Percentiles rank a stretch among this genome's conserved stretches.
Evolutionary conservation across 2,888 invertebrate genomes (phyloP).

Genomic region (Troilus luridus): DNA sequence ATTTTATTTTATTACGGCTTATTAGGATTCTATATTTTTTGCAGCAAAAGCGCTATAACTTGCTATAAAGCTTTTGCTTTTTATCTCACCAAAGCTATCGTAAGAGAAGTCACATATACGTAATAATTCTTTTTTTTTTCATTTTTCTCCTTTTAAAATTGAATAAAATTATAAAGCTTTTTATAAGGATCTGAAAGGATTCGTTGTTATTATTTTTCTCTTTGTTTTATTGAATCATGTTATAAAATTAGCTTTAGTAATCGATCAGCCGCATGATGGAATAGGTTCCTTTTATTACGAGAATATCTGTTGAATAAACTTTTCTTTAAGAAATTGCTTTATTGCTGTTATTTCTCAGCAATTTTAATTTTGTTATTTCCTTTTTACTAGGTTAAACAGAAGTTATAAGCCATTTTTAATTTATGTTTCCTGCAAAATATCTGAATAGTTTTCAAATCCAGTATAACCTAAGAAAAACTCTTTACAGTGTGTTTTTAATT

Average conservation of each 20-base stretch:
- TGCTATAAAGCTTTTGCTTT: not conserved
- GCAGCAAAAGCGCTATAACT: not conserved
- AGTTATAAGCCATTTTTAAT: not conserved
- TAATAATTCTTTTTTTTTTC: not conserved
- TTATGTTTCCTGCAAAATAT: not conserved
- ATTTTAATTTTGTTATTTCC: not conserved
- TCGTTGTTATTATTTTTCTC: not conserved
- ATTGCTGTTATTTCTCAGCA: not conserved
- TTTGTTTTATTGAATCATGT: not conserved
- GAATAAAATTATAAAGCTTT: not conserved
- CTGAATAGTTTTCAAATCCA: not conserved
- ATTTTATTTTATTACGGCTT: constrained; percentile 9
- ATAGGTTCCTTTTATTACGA: not conserved
- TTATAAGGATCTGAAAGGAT: not conserved
- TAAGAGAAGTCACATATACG: not conserved
- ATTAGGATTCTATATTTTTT: not conserved
- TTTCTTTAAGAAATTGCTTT: not conserved
- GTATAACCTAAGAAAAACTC: not conserved
- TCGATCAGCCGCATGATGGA: not conserved
- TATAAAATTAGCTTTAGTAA: not conserved
- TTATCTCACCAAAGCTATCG: not conserved
- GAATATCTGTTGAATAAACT: not conserved
- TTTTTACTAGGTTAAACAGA: not conserved
- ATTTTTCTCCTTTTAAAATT: not conserved
- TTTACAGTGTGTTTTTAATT: not conserved